Percentiles rank a stretch among this genome's conserved stretches.
These are phyloP conservation scores for Muntiacus reevesi DNA, from an alignment of 2,113 vertebrate species.

Conservation along the genomic window DNA sequence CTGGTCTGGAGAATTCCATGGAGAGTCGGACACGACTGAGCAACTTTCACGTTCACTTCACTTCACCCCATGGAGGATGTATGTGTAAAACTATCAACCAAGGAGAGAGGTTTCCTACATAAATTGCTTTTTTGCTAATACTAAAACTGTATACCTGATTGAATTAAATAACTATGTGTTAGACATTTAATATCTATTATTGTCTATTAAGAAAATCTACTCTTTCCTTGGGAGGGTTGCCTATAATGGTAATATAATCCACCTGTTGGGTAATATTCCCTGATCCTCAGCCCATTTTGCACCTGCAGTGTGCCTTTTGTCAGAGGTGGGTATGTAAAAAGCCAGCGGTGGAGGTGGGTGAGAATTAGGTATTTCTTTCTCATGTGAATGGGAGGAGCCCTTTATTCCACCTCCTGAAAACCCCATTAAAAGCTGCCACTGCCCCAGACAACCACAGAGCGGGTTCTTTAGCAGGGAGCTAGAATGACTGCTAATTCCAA, in stretches of 20 bases:
- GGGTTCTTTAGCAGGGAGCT: background rate
- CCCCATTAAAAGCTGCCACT: background rate
- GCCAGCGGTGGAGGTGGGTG: background rate
- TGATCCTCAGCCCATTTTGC: background rate
- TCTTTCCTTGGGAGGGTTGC: background rate
- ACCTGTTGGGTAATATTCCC: background rate
- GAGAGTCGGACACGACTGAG: background rate
- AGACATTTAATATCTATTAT: background rate
- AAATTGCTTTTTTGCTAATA: background rate
- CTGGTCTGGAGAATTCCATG: background rate
- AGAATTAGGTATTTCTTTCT: background rate
- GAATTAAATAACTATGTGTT: background rate
- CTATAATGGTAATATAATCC: slow-evolving; percentile 4
- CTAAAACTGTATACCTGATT: background rate
- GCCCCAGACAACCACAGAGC: background rate
- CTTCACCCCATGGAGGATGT: background rate
- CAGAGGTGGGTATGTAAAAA: background rate
- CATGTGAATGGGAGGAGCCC: background rate
- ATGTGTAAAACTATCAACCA: background rate
- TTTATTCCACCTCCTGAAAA: background rate
- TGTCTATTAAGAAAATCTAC: background rate
- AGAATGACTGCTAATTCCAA: slow-evolving; percentile 58
- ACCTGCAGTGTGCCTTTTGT: slow-evolving; percentile 50
- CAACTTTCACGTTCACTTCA: background rate
- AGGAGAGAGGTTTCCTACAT: background rate